Evolutionary conservation across 1,140 invertebrate species (phyloP).

Genomic region (Saccostrea glomerata): DNA sequence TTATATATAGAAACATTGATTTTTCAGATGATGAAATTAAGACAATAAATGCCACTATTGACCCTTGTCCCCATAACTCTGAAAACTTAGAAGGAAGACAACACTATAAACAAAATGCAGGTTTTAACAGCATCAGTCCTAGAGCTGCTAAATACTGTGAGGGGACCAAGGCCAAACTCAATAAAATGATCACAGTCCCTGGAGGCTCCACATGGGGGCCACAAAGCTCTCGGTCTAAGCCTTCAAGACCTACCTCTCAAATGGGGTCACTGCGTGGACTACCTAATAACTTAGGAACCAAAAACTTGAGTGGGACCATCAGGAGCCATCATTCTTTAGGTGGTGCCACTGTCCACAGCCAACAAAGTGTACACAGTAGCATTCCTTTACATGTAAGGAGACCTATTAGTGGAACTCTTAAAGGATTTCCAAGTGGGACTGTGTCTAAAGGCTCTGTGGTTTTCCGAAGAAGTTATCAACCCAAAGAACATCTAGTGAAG

Average conservation of each 20-base stretch:
- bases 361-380: background rate
- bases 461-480: slow-evolving; percentile 47
- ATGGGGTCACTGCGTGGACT: slow-evolving; percentile 13
- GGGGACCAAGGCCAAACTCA: slow-evolving; percentile 29
- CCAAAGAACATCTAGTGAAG: slow-evolving; percentile 65
- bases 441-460: slow-evolving; percentile 38
- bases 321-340: slow-evolving; percentile 26
- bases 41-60: slow-evolving; percentile 5
- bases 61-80: background rate
- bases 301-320: slow-evolving; percentile 12
- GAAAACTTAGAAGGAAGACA: slow-evolving; percentile 26
- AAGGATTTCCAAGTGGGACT: background rate
- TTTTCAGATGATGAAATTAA: slow-evolving; percentile 22
- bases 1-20: background rate
- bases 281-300: background rate
- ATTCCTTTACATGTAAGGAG: background rate
- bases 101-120: slow-evolving; percentile 43
- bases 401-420: background rate
- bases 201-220: slow-evolving; percentile 30
- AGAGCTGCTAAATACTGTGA: slow-evolving; percentile 52
- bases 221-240: slow-evolving; percentile 15
- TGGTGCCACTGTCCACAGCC: background rate
- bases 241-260: slow-evolving; percentile 39
- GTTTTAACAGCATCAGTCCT: slow-evolving; percentile 38
- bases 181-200: slow-evolving; percentile 44